A percentile compares a stretch with the other conserved stretches of the same genome.
Evolutionary conservation across 64 coral and sea anemone genomes (phyloP).

Genomic region (Cladopsammia gracilis): DNA sequence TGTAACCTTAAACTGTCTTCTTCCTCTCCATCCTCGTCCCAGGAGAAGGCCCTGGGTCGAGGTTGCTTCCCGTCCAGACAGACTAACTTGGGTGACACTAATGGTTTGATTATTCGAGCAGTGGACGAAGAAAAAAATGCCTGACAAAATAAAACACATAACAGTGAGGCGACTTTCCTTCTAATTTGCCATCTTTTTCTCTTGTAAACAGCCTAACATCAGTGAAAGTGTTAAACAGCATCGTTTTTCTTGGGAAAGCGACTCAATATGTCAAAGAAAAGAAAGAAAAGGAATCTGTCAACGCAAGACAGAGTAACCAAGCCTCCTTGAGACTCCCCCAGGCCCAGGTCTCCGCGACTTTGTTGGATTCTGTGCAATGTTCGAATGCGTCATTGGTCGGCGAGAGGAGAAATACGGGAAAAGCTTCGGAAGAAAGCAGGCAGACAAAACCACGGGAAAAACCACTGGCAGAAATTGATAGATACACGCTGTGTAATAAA

Average conservation of each 20-base stretch:
- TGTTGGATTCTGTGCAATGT: conserved; percentile 43
- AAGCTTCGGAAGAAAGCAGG: conserved; percentile 3
- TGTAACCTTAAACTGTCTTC: too few relatives aligned
- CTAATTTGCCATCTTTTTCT: neutral
- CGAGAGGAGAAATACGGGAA: neutral
- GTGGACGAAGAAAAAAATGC: too few relatives aligned
- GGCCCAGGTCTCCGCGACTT: conserved; percentile 34
- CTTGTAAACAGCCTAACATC: conserved; percentile 72
- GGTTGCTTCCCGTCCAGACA: too few relatives aligned
- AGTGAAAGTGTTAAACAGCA: conserved; percentile 96
- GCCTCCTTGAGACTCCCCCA: neutral
- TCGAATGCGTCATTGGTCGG: conserved; percentile 6
- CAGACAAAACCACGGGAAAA: conserved; percentile 64
- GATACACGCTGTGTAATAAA: conserved; percentile 97
- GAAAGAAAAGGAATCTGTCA: conserved; percentile 46
- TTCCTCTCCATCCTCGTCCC: too few relatives aligned
- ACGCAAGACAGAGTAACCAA: conserved; percentile 2
- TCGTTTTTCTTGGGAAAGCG: conserved; percentile 94
- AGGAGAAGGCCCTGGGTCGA: too few relatives aligned
- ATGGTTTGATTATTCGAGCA: too few relatives aligned
- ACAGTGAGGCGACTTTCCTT: neutral
- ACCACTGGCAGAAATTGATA: conserved; percentile 89
- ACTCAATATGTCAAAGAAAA: conserved; percentile 85
- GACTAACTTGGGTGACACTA: too few relatives aligned
- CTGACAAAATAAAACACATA: too few relatives aligned